Evolutionary conservation across 1,140 invertebrate genomes (phyloP), one percentile per base, ranked within the genome.

Genomic region (Microplitis demolitor): DNA sequence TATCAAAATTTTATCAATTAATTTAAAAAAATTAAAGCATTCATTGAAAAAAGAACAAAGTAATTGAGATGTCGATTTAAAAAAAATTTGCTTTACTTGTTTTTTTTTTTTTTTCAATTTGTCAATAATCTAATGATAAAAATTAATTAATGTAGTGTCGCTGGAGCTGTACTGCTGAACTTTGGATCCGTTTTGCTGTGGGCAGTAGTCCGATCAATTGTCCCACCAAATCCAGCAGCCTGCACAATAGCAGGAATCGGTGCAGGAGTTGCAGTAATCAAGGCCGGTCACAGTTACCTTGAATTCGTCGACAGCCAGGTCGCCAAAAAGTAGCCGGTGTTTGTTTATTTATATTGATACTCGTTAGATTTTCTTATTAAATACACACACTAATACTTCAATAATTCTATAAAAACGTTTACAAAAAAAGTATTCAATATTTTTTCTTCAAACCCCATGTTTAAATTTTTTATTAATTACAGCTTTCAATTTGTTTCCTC

Each of bases 151-250:
- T 86, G 60, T 80, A 91, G 91, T 81, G 77, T 88, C n/a, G 89
- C 91, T 74, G 91, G 91, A 14, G 89, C 91, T 45, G 77, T 91
- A 4, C 85, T 93, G 14, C 90, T 94, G 78, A 92, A 91, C 67
- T 90, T 94, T 80, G 93, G 93, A 24, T 93, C 92, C 0, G 90
- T 94, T 4, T 83, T 94, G 4, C 84, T 90, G 35, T 93, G 92
- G 91, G 93, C 93, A 1, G 88, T 94, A 33, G 83, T 92, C 33
- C 88, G 92, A 77, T 91, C 90, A 16, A 79, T 92, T 39, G 77
- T 93, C 35, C 92, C 92, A 4, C 86, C 89, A 74, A 92, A 91
- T 80, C 88, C 90, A 54, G 79, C 88, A 6, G 62, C 91, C 1
- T 87, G 90, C 56, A 91, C 91, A 1, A 58, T 90, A 33, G 87